Percentiles rank a stretch among this genome's conserved stretches.
Conservation (phyloP, 1,140 invertebrate genomes). For the Philaenus spumarius region DNA sequence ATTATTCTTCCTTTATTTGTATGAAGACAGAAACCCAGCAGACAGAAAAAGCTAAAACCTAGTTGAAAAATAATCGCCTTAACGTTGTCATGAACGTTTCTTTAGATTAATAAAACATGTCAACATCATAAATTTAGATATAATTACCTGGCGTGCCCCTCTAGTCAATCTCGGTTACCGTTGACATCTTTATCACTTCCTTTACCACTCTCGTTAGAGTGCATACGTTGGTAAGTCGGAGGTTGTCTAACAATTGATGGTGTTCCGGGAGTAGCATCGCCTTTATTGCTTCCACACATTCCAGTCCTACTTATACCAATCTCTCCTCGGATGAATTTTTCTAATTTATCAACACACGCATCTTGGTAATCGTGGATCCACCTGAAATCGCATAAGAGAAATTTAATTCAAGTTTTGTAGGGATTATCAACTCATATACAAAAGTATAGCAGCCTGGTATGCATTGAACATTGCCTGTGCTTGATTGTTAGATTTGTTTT, state of each 20-base stretch:
- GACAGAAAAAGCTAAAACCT: too few species aligned
- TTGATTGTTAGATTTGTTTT: too few species aligned
- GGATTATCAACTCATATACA: too few species aligned
- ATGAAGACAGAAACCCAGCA: too few species aligned
- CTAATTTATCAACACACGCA: constrained; percentile 97
- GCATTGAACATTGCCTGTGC: too few species aligned
- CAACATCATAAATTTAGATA: too few species aligned
- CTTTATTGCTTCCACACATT: constrained; percentile 30
- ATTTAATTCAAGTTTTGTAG: too few species aligned
- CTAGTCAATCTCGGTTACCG: constrained; percentile 58
- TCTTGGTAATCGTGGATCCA: constrained; percentile 99
- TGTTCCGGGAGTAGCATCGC: constrained; percentile 35
- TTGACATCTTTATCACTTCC: constrained; percentile 58
- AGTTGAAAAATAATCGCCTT: too few species aligned
- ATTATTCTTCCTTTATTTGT: too few species aligned
- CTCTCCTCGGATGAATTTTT: constrained; percentile 81
- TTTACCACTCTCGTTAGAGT: constrained; percentile 67
- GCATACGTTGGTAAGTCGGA: constrained; percentile 76
- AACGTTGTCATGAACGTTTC: too few species aligned
- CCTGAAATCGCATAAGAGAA: constrained; percentile 37
- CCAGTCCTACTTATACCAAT: constrained; percentile 43
- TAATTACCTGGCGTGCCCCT: constrained; percentile 47
- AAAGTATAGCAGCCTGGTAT: too few species aligned
- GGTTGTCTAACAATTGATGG: constrained; percentile 41
- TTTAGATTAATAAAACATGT: too few species aligned